Evolutionary conservation across 1,140 invertebrate genomes (phyloP).

Genomic region (Latrodectus geometricus): DNA sequence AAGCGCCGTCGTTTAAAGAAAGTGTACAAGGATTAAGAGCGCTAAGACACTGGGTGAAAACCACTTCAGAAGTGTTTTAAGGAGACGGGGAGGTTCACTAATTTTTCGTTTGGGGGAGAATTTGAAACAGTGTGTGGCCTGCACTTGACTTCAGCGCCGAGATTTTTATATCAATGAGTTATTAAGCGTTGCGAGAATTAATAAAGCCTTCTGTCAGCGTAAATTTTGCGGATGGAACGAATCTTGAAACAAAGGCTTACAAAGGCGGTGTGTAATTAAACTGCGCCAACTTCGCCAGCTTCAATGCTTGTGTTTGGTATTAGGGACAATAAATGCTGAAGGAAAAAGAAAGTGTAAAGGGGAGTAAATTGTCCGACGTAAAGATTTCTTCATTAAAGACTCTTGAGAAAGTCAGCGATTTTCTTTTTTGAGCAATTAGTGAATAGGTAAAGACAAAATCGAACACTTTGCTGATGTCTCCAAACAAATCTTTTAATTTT

Average conservation of each 20-base stretch:
- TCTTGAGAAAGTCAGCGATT: too few relatives aligned
- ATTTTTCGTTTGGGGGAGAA: slow-evolving; percentile 20
- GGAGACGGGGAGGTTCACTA: slow-evolving; percentile 8
- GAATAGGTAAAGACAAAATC: too few relatives aligned
- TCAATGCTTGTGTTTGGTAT: neutral
- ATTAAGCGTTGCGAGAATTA: slow-evolving; percentile 20
- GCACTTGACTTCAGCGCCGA: slow-evolving; percentile 16
- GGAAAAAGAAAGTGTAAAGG: neutral
- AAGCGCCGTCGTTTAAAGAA: neutral
- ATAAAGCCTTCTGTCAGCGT: slow-evolving; percentile 16
- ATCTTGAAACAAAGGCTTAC: slow-evolving; percentile 27
- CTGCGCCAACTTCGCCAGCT: neutral
- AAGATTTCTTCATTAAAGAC: too few relatives aligned
- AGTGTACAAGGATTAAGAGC: neutral
- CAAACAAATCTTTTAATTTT: too few relatives aligned
- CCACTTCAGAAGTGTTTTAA: neutral
- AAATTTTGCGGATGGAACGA: neutral
- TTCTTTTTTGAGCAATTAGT: too few relatives aligned
- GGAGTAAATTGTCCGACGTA: too few relatives aligned
- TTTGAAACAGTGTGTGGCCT: slow-evolving; percentile 43
- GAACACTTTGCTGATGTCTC: too few relatives aligned
- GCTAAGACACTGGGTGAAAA: slow-evolving; percentile 29
- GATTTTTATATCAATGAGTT: slow-evolving; percentile 29
- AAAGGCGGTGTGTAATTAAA: slow-evolving; percentile 30
- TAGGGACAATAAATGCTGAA: neutral